Conservation (phyloP, 2,888 invertebrate species). For the Autographa gamma region DNA sequence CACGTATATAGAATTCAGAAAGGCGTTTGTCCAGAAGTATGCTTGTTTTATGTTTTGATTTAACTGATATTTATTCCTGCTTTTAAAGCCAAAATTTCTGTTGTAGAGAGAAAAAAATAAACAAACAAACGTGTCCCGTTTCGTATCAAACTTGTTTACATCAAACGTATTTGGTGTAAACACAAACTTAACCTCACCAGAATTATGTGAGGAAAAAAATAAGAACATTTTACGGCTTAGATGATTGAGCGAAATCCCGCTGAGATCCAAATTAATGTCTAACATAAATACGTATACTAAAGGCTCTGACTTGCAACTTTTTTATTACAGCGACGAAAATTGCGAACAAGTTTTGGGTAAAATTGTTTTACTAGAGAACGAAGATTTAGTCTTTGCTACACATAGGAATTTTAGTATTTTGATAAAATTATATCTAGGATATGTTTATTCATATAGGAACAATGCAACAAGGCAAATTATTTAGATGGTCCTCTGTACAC, state of each 20-base stretch:
- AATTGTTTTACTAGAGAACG: constrained; percentile 37
- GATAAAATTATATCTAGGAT: no score
- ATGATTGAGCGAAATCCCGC: constrained; percentile 70
- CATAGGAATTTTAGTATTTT: not conserved
- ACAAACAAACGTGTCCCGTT: no score
- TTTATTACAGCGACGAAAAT: constrained; percentile 42
- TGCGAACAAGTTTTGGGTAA: constrained; percentile 27
- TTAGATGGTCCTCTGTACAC: not conserved
- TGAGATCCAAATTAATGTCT: constrained; percentile 68
- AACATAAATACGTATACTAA: constrained; percentile 45
- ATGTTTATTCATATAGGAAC: no score
- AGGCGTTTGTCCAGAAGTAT: no score
- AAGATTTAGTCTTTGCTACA: constrained; percentile 23
- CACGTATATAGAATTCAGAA: no score
- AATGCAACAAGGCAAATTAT: no score
- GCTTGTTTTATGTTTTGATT: no score
- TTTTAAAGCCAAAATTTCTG: no score
- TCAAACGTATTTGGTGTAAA: not conserved
- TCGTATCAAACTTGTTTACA: no score
- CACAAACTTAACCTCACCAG: not conserved
- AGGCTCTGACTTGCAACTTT: constrained; percentile 53
- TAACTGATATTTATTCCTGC: no score
- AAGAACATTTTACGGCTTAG: constrained; percentile 59
- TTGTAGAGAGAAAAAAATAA: no score
- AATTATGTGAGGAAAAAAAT: constrained; percentile 54